A percentile compares a stretch with the other conserved stretches of the same genome.
phyloP scores from a whole-genome alignment of 2,113 vertebrate species.

The Myiozetetes cayanensis region DNA sequence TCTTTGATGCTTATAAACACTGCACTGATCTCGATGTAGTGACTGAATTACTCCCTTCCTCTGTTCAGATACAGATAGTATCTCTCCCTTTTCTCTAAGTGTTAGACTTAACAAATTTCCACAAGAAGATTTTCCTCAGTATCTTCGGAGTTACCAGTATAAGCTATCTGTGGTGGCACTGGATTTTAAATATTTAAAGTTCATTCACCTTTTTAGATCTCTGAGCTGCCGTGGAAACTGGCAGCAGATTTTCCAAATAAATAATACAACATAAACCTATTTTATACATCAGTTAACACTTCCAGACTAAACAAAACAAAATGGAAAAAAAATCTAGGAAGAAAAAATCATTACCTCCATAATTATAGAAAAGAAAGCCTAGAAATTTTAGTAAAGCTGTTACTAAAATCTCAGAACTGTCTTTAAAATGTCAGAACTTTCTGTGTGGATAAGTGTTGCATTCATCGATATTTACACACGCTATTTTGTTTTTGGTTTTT shows the following conservation, averaged over 20 bases:
- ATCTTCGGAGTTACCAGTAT: not conserved
- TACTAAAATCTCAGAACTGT: not conserved
- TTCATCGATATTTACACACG: not conserved
- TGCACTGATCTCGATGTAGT: not conserved
- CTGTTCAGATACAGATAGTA: not conserved
- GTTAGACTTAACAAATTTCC: not conserved
- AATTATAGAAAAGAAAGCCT: not conserved
- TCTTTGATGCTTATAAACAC: not conserved
- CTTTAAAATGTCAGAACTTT: not conserved
- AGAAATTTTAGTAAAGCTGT: not conserved
- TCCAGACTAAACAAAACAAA: not conserved
- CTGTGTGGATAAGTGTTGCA: not conserved
- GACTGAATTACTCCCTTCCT: not conserved
- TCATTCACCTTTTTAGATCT: constrained; percentile 29
- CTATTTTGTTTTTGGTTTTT: fast-evolving
- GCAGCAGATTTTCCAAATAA: constrained; percentile 43
- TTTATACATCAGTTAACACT: constrained; percentile 11
- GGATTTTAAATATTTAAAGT: constrained; percentile 48
- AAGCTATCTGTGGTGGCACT: not conserved
- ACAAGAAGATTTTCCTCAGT: not conserved
- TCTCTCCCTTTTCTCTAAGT: not conserved
- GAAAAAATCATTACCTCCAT: too few relatives aligned
- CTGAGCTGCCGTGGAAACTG: not conserved
- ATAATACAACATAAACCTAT: constrained; percentile 2
- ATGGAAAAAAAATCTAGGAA: not conserved